Evolutionary conservation across 2,113 vertebrate genomes (phyloP), one percentile per base, ranked within the genome.

Genomic region (Dicaeum eximium): DNA sequence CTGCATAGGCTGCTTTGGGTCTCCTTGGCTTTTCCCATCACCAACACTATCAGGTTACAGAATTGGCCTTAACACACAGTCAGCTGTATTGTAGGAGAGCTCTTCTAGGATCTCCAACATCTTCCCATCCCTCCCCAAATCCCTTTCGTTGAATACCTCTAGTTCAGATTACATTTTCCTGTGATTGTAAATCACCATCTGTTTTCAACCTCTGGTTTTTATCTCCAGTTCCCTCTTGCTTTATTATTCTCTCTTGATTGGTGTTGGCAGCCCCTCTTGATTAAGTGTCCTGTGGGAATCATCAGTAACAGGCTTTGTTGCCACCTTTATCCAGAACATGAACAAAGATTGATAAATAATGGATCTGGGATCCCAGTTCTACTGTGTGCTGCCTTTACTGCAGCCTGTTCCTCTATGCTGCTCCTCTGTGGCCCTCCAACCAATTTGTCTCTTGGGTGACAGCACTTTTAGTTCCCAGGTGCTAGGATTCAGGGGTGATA

Each of bases 251-350:
- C 61, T 79, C 42, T 86, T 89, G 88, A 82, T 89, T 91, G 88
- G 54, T 96, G 83, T 92, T 96, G 94, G 86, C 86, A 94, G 77
- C 75, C 85, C 82, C 42, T 90, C 65, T 90, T 94, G 93, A 92
- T 91, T 91, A 86, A 96, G 35, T 80, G 88, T 92, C 95, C 90
- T 90, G 24, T 81, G 89, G 92, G 92, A 96, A 91, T 93, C 86
- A 79, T 92, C 73, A 61, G 44, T 89, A 87, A 62, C 54, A 75
- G 86, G 62, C 69, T 92, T 90, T 88, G 58, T 95, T 93, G 69
- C 48, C 77, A 88, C 82, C 83, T 96, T 92, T 93, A 93, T 86
- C 90, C 77, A 79, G 75, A 93, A 61, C 67, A 45, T 6, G 72
- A 90, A 83, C 51, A 86, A 94, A 88, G 75, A 82, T 90, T 90